These are phyloP conservation scores for Caradrina clavipalpis DNA, from an alignment of 2,888 invertebrate genomes.

Conservation along the genomic window DNA sequence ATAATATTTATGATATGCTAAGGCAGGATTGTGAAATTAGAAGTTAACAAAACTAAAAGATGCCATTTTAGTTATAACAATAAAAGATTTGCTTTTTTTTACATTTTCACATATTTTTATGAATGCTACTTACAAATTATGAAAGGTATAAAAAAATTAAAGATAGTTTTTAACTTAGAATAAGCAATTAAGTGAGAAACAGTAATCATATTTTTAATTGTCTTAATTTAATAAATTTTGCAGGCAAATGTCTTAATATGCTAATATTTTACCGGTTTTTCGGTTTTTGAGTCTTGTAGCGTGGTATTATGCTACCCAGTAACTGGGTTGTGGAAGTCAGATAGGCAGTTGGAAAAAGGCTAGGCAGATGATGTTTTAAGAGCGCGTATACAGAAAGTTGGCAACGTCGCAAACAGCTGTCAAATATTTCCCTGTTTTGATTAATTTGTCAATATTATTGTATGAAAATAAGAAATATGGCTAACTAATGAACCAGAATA, in stretches of 20 bases:
- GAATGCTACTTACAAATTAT: slow-evolving; percentile 37
- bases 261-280: too few species aligned
- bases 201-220: slow-evolving; percentile 12
- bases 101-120: slow-evolving; percentile 34
- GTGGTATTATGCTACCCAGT: too few species aligned
- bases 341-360: too few species aligned
- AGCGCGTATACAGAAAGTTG: too few species aligned
- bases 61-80: slow-evolving; percentile 19
- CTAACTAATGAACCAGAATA: too few species aligned
- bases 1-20: slow-evolving; percentile 8
- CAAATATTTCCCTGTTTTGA: too few species aligned
- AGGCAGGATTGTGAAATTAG: background rate
- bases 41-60: slow-evolving; percentile 20
- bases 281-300: too few species aligned
- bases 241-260: slow-evolving; percentile 4
- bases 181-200: slow-evolving; percentile 25
- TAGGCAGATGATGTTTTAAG: too few species aligned
- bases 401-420: too few species aligned
- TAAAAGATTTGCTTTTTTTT: slow-evolving; percentile 17
- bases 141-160: slow-evolving; percentile 47
- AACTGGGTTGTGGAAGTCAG: background rate
- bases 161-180: slow-evolving; percentile 23
- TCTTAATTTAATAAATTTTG: background rate
- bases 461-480: too few species aligned
- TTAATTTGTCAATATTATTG: too few species aligned